A percentile compares a stretch with the other conserved stretches of the same genome.
phyloP scores from a whole-genome alignment of 1,140 invertebrate genomes.

The Drosophila ficusphila region DNA sequence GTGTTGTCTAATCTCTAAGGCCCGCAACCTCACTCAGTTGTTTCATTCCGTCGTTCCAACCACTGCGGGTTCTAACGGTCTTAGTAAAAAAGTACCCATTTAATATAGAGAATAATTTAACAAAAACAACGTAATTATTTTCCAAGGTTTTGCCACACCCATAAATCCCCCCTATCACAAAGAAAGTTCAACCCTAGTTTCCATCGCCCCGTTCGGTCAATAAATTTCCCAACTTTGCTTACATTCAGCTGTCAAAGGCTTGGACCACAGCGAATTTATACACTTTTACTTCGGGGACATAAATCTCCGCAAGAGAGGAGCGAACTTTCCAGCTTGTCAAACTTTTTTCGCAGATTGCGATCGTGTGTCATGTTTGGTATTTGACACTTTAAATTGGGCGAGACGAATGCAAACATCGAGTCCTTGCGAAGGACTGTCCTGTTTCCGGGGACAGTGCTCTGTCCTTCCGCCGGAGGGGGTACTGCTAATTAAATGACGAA shows the following conservation, averaged over 20 bases:
- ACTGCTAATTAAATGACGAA: constrained; percentile 65
- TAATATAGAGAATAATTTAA: no score
- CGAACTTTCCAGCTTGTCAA: constrained; percentile 33
- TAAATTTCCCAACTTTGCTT: constrained; percentile 43
- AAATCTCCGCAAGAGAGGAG: constrained; percentile 44
- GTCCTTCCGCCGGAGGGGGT: constrained; percentile 2
- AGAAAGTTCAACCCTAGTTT: constrained; percentile 13
- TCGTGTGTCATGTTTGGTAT: constrained; percentile 71
- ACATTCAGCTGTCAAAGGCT: constrained; percentile 67
- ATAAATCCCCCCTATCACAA: constrained; percentile 9
- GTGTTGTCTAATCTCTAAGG: no score
- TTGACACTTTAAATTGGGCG: constrained; percentile 74
- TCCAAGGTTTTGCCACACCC: neutral
- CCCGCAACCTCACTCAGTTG: no score
- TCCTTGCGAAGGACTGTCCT: neutral
- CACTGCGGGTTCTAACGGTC: no score
- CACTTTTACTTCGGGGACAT: constrained; percentile 65
- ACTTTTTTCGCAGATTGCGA: constrained; percentile 54
- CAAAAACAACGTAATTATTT: neutral
- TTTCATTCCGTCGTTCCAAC: no score
- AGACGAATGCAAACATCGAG: constrained; percentile 63
- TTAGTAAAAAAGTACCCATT: no score
- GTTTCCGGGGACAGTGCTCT: constrained; percentile 6
- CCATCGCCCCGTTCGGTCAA: constrained; percentile 12
- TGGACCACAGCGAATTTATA: constrained; percentile 66